phyloP scores from a whole-genome alignment of 2,113 vertebrate species.

The Xenus cinereus region DNA sequence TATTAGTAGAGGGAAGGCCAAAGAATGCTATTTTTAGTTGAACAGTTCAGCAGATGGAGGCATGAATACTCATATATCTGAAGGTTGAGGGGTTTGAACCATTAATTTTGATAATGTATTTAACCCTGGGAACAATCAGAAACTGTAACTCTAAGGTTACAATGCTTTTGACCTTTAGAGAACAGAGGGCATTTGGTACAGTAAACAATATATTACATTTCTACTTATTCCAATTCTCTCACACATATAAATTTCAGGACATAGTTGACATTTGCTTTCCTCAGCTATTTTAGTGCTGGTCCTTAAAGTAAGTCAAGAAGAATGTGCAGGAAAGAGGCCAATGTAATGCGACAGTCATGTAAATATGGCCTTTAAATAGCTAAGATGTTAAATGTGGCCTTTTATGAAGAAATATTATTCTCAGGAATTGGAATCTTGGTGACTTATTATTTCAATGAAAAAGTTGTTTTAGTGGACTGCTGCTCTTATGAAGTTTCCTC shows the following conservation, averaged over 20 bases:
- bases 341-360: constrained; percentile 72
- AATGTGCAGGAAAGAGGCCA: constrained; percentile 70
- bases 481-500: constrained; percentile 8
- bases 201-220: constrained; percentile 94
- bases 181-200: constrained; percentile 78
- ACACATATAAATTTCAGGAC: constrained; percentile 83
- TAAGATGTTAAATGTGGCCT: constrained; percentile 65
- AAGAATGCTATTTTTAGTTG: constrained; percentile 87
- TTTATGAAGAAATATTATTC: constrained; percentile 75
- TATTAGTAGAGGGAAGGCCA: constrained; percentile 76
- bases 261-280: constrained; percentile 91
- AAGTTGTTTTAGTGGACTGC: constrained; percentile 35
- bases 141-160: constrained; percentile 86
- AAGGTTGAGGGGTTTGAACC: constrained; percentile 84
- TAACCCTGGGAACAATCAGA: constrained; percentile 96
- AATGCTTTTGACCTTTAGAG: constrained; percentile 87
- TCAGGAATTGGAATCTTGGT: constrained; percentile 57
- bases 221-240: constrained; percentile 88
- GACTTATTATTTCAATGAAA: constrained; percentile 56
- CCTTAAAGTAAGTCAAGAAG: constrained; percentile 76
- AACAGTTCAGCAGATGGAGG: constrained; percentile 85
- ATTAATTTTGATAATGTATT: constrained; percentile 96
- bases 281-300: constrained; percentile 80
- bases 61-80: constrained; percentile 88
- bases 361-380: constrained; percentile 76